Evolutionary conservation across 2,113 vertebrate species (phyloP).

Genomic region (Channa argus): DNA sequence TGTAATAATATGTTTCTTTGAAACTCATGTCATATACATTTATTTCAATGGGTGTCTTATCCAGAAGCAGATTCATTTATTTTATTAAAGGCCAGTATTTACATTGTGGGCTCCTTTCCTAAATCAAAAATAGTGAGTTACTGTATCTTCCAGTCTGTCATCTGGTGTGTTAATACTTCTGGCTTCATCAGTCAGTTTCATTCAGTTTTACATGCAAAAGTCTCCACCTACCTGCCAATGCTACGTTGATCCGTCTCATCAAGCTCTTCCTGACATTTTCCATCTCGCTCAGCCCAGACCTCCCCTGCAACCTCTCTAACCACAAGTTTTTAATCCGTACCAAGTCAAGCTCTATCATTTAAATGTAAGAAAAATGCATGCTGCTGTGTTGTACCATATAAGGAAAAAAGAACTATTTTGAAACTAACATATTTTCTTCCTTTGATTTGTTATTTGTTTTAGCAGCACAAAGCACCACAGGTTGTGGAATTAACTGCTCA

Average conservation of each 20-base stretch:
- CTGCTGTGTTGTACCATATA: background rate
- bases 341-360: constrained; percentile 7
- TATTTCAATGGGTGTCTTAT: background rate
- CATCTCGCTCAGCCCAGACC: constrained; percentile 15
- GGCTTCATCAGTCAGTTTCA: constrained; percentile 21
- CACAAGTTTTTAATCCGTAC: background rate
- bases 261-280: constrained; percentile 36
- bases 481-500: background rate
- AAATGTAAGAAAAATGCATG: background rate
- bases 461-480: background rate
- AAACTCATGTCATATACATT: background rate
- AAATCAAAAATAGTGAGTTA: constrained; percentile 10
- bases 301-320: background rate
- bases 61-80: background rate
- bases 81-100: background rate
- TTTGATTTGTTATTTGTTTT: background rate
- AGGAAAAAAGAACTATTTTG: background rate
- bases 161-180: no score
- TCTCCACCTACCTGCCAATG: constrained; percentile 3
- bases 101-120: constrained; percentile 1
- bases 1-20: no score
- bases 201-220: background rate
- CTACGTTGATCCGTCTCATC: constrained; percentile 17
- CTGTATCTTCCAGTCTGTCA: constrained; percentile 1
- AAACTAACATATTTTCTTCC: background rate